These are phyloP conservation scores for Gryllus longicercus DNA, from an alignment of 2,888 invertebrate genomes.

Conservation along the genomic window DNA sequence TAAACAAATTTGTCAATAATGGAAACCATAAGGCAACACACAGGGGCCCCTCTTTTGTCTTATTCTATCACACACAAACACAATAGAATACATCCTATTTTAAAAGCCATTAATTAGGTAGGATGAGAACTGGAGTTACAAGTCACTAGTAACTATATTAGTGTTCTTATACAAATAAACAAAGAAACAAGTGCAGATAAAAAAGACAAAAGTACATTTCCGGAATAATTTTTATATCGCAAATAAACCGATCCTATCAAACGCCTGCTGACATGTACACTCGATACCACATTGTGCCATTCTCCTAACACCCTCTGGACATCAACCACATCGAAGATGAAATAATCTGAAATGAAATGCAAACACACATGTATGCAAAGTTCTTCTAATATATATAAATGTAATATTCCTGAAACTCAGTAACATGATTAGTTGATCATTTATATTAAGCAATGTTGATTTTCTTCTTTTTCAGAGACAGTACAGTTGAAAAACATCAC, in stretches of 20 bases:
- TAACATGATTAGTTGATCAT: background rate
- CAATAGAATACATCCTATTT: conserved; percentile 11
- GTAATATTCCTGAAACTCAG: conserved; percentile 21
- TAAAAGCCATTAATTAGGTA: conserved; percentile 5
- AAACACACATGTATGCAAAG: conserved; percentile 33
- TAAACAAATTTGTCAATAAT: conserved; percentile 4
- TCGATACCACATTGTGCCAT: conserved; percentile 23
- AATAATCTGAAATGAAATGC: conserved; percentile 35
- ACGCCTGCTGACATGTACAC: conserved; percentile 5
- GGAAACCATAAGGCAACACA: background rate
- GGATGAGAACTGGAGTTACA: conserved; percentile 18
- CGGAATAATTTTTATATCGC: conserved; percentile 4
- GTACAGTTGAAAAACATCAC: background rate
- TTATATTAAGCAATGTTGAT: no score
- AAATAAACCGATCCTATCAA: conserved; percentile 17
- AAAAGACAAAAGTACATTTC: background rate
- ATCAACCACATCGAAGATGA: conserved; percentile 34
- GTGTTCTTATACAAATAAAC: background rate
- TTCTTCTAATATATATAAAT: background rate
- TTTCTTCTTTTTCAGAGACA: background rate
- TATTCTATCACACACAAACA: background rate
- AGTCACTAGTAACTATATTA: conserved; percentile 21
- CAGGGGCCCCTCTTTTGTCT: background rate
- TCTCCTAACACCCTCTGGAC: conserved; percentile 22
- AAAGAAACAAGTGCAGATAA: background rate